Conservation (phyloP, 2,888 invertebrate species). For the Drosophila mimica region DNA sequence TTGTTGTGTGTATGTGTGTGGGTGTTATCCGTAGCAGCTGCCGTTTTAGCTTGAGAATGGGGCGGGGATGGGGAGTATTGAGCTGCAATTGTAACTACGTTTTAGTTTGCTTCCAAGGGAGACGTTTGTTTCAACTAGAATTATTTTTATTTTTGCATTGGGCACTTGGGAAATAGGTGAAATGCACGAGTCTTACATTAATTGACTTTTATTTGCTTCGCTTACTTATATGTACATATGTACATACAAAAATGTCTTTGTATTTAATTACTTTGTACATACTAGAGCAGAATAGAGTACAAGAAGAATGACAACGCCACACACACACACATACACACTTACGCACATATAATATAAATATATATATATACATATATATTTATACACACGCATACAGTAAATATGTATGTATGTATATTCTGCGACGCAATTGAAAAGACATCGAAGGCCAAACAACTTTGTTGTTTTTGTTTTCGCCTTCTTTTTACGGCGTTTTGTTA, state of each 20-base stretch:
- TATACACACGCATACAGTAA: conserved; percentile 8
- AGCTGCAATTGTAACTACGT: conserved; percentile 55
- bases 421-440: conserved; percentile 80
- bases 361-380: background rate
- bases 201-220: conserved; percentile 33
- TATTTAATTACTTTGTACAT: conserved; percentile 39
- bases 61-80: conserved; percentile 17
- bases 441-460: conserved; percentile 80
- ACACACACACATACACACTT: conserved; percentile 1
- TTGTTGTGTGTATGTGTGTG: conserved; percentile 20
- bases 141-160: conserved; percentile 19
- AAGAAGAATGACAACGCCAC: conserved; percentile 33
- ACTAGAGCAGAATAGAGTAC: conserved; percentile 34
- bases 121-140: conserved; percentile 5
- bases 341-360: conserved; percentile 19
- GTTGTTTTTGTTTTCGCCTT: conserved; percentile 58
- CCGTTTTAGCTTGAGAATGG: conserved; percentile 22
- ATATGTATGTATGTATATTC: conserved; percentile 60
- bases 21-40: conserved; percentile 52
- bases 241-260: conserved; percentile 18
- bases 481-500: conserved; percentile 57
- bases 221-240: conserved; percentile 4
- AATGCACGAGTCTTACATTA: conserved; percentile 18
- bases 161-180: background rate
- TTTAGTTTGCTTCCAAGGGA: conserved; percentile 42